Evolutionary conservation across 2,113 vertebrate species (phyloP), one percentile per base, ranked within the genome.

Genomic region (Brevimyrus niger): DNA sequence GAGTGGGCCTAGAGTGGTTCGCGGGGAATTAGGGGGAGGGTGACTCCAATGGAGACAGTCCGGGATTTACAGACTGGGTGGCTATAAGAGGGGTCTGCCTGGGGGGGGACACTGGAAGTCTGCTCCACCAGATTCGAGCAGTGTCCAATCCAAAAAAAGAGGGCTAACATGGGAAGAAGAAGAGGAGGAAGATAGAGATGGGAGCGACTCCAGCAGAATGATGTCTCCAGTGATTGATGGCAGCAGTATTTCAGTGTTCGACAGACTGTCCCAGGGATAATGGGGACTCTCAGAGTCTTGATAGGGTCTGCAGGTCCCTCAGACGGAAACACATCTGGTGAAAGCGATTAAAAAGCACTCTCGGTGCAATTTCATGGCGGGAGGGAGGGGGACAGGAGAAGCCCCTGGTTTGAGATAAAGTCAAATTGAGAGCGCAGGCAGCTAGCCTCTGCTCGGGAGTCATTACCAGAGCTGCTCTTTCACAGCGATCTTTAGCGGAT

Each of bases 381-480:
- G 21, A 27, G 51, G 15, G 13, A 0, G 15, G 73, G 15, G 73
- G 82, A 73, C 87, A 84, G 89, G 87, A 88, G 69, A 61, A 87
- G 50, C 23, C 87, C 73, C 65, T 47, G 53, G 88, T 90, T 76
- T 17, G 85, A 92, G 93, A 92, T 89, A 82, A 46, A 91, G 90
- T 90, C 85, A 65, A 87, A 88, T 69, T 91, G 88, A 92, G 90
- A 95, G 91, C 90, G 90, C 92, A 92, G 91, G 35, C 88, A 89
- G 84, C 50, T 90, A 92, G 93, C 90, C 91, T 90, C 89, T 87
- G 88, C 91, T 92, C 89, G 89, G 86, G 50, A 90, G 88, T 89
- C 90, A 91, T 93, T 95, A 93, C 91, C 88, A 87, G 89, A 91
- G 89, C 50, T 21, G 53, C 91, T 90, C 61, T 76, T 93, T 91